phyloP scores from a whole-genome alignment of 53 echinoderm and acorn worm genomes.

The Mesocentrotus franciscanus region DNA sequence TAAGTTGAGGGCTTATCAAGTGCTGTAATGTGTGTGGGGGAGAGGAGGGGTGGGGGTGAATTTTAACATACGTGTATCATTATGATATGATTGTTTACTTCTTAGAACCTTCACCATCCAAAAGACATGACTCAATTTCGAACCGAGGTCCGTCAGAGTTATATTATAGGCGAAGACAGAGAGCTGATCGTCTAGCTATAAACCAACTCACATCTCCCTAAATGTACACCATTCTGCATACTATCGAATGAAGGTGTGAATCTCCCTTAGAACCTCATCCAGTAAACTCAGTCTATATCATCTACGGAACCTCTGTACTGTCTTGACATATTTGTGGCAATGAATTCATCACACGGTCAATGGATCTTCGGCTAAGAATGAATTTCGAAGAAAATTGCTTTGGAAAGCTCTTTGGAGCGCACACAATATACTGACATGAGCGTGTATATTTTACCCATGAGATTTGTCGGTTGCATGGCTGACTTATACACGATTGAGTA shows the following conservation, averaged over 20 bases:
- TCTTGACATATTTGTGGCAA: slow-evolving; percentile 14
- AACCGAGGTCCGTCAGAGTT: no score
- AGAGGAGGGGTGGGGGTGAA: no score
- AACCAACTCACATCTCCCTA: no score
- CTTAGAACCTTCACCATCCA: no score
- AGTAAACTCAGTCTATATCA: background rate
- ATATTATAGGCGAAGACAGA: no score
- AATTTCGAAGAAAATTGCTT: slow-evolving; percentile 59
- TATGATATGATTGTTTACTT: no score
- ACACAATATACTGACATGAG: background rate
- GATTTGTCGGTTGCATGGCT: background rate
- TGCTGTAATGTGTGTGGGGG: no score
- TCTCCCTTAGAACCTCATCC: background rate
- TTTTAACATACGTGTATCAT: no score
- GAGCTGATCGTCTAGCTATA: no score
- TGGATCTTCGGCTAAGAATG: slow-evolving; percentile 21
- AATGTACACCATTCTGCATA: background rate
- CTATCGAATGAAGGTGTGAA: background rate
- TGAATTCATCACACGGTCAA: slow-evolving; percentile 52
- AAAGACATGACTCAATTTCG: no score
- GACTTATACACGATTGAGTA: background rate
- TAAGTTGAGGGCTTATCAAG: no score
- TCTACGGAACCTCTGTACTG: background rate
- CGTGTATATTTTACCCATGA: background rate
- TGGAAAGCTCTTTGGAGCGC: background rate